Evolutionary conservation across 37 sponge, comb jelly and placozoan genomes (phyloP).

Genomic region (Ianthella basta): DNA sequence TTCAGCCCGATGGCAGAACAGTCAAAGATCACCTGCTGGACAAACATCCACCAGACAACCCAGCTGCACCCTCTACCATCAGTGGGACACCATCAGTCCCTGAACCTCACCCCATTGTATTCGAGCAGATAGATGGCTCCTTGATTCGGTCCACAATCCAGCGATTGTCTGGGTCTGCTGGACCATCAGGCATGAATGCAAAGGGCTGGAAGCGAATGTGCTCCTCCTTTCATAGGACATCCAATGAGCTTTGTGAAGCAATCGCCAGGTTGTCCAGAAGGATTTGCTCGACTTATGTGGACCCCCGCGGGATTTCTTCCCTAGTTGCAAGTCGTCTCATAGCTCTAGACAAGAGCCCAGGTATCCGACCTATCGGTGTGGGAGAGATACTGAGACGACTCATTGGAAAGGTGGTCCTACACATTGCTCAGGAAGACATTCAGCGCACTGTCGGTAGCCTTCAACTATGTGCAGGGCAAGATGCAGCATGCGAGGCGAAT

Average conservation of each 20-base stretch:
- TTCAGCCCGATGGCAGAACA: not conserved
- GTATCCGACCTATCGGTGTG: conserved; percentile 10
- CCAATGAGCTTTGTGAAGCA: not conserved
- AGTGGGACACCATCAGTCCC: not conserved
- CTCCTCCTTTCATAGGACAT: no score
- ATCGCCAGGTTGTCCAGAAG: not conserved
- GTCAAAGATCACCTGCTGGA: conserved; percentile 10
- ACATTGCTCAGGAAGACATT: not conserved
- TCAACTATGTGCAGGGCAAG: conserved; percentile 3
- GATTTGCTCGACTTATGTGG: not conserved
- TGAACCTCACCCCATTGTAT: not conserved
- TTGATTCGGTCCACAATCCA: not conserved
- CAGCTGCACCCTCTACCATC: not conserved
- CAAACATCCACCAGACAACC: not conserved
- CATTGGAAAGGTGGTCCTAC: not conserved
- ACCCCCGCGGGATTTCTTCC: not conserved
- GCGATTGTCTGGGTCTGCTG: not conserved
- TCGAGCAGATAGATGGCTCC: not conserved
- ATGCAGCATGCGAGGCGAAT: conserved; percentile 22
- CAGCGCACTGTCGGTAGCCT: not conserved
- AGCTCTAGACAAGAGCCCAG: conserved; percentile 22
- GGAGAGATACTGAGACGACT: conserved; percentile 16
- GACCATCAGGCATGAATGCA: no score
- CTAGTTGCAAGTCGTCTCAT: conserved; percentile 15
- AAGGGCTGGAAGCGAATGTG: no score